Base-by-base conservation (phyloP, 2,797 vertebrate genomes). In the Oceanodroma leucorhoa region DNA sequence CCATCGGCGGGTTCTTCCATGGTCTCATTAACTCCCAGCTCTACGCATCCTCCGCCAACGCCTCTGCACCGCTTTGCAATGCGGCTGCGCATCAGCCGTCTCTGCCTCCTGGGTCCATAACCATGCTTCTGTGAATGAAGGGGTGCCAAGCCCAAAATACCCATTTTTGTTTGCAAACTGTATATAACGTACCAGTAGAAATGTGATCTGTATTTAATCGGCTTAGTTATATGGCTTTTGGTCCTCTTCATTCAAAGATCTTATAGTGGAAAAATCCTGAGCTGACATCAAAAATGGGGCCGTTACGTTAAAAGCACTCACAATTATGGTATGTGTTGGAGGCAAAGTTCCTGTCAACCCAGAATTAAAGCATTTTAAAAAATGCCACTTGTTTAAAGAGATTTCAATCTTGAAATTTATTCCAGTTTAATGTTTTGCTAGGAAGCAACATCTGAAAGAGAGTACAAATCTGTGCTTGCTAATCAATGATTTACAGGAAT, bases 181-280 rank as follows among this genome's bases (percentile, higher is more conserved):
- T 64, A 32, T 45, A 38, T 82, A 73, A 83, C 0, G 0, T 75
- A 89, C 43, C 57, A 57, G 84, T 70, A 90, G 73, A 89, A 95
- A 89, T 0, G 11, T 40, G 77, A 62, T 65, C 38, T 4, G 5
- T 40, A 15, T 72, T 80, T 55, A 58, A 66, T 6, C 67, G 40
- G 60, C 54, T 90, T 62, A 43, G 34, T 61, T 61, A 38, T 93
- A 96, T 96, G 95, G 95, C 95, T 97, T 97, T 94, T 90, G 89
- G 77, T 93, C 85, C 87, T 94, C 87, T 94, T 88, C 90, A 88
- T 90, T 93, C 95, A 89, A 79, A 95, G 92, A 95, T 75, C 62
- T 88, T 72, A 54, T 1, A 72, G 57, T 24, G 91, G 87, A 89
- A 93, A 91, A 92, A 60, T 90, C 95, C 95, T 87, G 87, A 96